Conservation (phyloP, 1,140 invertebrate species). For the Lordiphosa clarofinis region DNA sequence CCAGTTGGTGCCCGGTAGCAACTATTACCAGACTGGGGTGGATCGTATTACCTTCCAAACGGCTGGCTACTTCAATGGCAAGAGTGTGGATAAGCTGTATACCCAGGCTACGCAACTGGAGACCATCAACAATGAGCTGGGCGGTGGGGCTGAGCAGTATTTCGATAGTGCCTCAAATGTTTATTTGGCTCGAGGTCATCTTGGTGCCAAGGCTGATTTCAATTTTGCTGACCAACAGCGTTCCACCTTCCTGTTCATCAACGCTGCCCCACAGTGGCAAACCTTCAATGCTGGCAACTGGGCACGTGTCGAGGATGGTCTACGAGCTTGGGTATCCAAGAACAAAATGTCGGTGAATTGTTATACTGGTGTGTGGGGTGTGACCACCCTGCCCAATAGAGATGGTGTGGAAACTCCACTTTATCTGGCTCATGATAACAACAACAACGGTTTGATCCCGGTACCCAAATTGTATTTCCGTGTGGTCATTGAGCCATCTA, state of each 20-base stretch:
- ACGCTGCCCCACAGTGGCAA: conserved; percentile 85
- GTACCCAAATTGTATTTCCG: conserved; percentile 84
- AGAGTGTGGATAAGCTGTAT: conserved; percentile 76
- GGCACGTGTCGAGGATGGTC: conserved; percentile 80
- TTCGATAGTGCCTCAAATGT: conserved; percentile 52
- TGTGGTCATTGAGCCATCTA: conserved; percentile 81
- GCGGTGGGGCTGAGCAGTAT: conserved; percentile 54
- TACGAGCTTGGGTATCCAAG: conserved; percentile 77
- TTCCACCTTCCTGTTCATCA: conserved; percentile 85
- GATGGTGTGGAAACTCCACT: conserved; percentile 79
- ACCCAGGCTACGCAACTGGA: conserved; percentile 61
- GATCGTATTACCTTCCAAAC: conserved; percentile 75
- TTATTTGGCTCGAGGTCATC: conserved; percentile 84
- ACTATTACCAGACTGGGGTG: conserved; percentile 68
- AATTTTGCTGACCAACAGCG: conserved; percentile 83
- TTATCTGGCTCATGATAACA: conserved; percentile 80
- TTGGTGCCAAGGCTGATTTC: conserved; percentile 85
- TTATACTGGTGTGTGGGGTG: conserved; percentile 83
- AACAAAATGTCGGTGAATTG: conserved; percentile 80
- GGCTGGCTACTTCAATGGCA: conserved; percentile 65
- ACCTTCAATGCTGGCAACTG: conserved; percentile 85
- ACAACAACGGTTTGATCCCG: conserved; percentile 78
- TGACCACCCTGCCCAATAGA: conserved; percentile 80
- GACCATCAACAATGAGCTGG: conserved; percentile 69
- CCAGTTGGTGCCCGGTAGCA: conserved; percentile 62